Base-by-base conservation (phyloP, 2,888 invertebrate genomes). In the Phortica okadai region DNA sequence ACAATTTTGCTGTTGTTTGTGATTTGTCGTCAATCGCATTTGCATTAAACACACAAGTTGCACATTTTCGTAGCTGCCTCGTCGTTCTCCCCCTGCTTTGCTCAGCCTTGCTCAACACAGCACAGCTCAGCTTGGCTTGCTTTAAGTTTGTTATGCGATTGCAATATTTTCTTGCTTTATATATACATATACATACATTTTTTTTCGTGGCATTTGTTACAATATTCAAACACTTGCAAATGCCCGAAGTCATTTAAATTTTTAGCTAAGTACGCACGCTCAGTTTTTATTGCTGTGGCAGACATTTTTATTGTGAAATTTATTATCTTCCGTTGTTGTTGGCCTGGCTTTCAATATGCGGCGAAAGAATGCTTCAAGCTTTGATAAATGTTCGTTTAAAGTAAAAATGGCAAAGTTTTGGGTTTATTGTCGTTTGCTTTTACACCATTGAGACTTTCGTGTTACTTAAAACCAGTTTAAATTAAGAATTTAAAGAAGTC, bases 281-380 rank as follows among this genome's bases (percentile, higher is more conserved):
- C 50, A 8, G 50, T 11, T 14, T 85, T 82, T 83, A 81, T 79
- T 78, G 81, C 79, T 54, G 80, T 76, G 42, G 74, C 79, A 78
- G 79, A 78, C 76, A 78, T 82, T 45, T 21, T 10, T 42, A 45
- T 44, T 44, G 44, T 50, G 8, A 14, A 14, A 50, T 50, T 50
- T 50, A 50, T 50, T 50, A 14, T 50, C 50, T 14, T 50, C 8
- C 50, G n/a, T 50, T 50, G 50, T 50, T 50, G 50, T 33, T 33
- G 50, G 10, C 14, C 5, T 50, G 50, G 50, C 50, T 50, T 50
- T 50, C 1, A 50, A 50, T 11, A 14, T 50, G 50, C 14, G 50
- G 50, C 6, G 50, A 14, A 50, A 50, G 14, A 50, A 50, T 14
- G 14, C 50, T 50, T 50, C 50, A 50, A 50, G 50, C 14, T 50